Conservation (phyloP, 2,888 invertebrate species). For the Dynastes hyllus region DNA sequence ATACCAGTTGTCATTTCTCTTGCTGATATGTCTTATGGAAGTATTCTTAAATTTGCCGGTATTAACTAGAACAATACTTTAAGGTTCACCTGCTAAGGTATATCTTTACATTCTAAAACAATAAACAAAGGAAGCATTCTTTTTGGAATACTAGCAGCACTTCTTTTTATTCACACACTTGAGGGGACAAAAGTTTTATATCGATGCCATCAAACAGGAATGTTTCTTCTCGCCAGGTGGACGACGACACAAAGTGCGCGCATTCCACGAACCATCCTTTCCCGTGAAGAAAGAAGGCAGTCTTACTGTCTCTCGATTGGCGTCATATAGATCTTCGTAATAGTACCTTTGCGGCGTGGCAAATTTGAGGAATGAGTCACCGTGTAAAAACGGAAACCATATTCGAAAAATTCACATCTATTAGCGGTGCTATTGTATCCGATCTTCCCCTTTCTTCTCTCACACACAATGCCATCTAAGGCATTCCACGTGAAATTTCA, state of each 20-base stretch:
- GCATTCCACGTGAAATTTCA: background rate
- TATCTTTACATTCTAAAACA: too few species aligned
- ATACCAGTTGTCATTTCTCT: too few species aligned
- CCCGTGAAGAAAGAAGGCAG: constrained; percentile 20
- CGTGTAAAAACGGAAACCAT: constrained; percentile 20
- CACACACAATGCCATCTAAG: background rate
- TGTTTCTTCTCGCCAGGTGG: constrained; percentile 37
- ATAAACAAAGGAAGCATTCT: constrained; percentile 12
- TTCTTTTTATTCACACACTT: constrained; percentile 12
- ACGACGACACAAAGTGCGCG: constrained; percentile 32
- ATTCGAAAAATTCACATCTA: constrained; percentile 2
- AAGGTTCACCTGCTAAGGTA: too few species aligned
- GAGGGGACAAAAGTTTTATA: constrained; percentile 9
- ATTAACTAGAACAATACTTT: too few species aligned
- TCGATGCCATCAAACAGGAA: constrained; percentile 28
- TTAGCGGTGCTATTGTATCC: background rate
- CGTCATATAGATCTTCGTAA: constrained; percentile 36
- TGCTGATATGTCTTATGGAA: too few species aligned
- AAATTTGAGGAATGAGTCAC: constrained; percentile 34
- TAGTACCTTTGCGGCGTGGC: constrained; percentile 11
- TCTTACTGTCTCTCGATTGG: constrained; percentile 25
- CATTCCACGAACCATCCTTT: constrained; percentile 15
- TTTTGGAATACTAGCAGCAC: background rate
- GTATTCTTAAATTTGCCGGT: too few species aligned
- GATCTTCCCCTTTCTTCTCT: background rate